These are phyloP conservation scores for Lapara coniferarum DNA, from an alignment of 2,888 invertebrate genomes.

Conservation along the genomic window DNA sequence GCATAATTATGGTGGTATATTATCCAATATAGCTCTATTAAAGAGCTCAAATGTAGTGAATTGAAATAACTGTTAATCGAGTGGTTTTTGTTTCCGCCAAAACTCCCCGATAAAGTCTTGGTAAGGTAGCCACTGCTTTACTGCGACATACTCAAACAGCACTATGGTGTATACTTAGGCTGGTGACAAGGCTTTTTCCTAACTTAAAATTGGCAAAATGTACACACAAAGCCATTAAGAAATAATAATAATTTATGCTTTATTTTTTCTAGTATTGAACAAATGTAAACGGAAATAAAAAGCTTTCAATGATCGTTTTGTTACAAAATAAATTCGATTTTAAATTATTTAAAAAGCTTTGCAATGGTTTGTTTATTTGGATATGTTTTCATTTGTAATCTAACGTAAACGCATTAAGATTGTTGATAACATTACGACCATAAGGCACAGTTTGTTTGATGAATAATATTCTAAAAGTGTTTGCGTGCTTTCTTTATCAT, in stretches of 20 bases:
- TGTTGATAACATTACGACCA: conserved; percentile 17
- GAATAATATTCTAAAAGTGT: conserved; percentile 21
- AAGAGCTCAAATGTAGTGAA: too few species aligned
- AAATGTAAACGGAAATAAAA: conserved; percentile 10
- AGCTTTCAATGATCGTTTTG: conserved; percentile 27
- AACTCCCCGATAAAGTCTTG: too few species aligned
- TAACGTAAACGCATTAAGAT: conserved; percentile 26
- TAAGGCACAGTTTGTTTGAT: conserved; percentile 6
- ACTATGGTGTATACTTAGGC: too few species aligned
- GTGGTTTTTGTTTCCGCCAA: too few species aligned
- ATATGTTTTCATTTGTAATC: conserved; percentile 20
- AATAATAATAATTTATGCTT: neutral
- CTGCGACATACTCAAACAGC: too few species aligned
- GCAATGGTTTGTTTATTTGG: conserved; percentile 18
- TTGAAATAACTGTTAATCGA: too few species aligned
- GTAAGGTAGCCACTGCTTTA: too few species aligned
- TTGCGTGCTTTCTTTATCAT: conserved; percentile 5
- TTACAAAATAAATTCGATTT: conserved; percentile 25
- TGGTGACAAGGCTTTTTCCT: too few species aligned
- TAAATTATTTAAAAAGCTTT: conserved; percentile 24
- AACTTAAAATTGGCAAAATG: too few species aligned
- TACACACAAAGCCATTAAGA: too few species aligned
- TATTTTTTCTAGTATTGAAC: neutral
- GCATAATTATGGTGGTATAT: too few species aligned
- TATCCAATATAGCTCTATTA: too few species aligned